phyloP scores from a whole-genome alignment of 2,113 vertebrate species.

The Lophotis ruficrista region DNA sequence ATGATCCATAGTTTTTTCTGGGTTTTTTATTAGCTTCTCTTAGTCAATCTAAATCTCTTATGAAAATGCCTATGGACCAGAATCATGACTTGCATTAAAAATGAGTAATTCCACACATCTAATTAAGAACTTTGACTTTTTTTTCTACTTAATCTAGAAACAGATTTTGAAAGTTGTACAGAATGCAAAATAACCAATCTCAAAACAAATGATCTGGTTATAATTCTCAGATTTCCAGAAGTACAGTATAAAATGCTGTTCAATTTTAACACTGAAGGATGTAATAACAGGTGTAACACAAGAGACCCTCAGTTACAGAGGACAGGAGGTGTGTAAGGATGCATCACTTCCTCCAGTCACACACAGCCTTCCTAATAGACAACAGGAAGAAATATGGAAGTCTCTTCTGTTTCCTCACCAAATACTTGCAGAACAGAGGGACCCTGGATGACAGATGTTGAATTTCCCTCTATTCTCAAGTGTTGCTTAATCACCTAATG shows the following conservation, averaged over 20 bases:
- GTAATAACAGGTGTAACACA: not conserved
- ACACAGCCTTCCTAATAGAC: not conserved
- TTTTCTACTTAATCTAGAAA: not conserved
- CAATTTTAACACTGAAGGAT: not conserved
- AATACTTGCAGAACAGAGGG: not conserved
- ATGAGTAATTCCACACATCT: not conserved
- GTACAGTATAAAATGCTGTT: not conserved
- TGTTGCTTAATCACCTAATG: not conserved
- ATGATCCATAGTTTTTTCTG: not conserved
- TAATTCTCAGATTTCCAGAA: not conserved
- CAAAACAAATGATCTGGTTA: not conserved
- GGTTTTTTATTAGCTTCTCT: not conserved
- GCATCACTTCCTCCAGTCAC: not conserved
- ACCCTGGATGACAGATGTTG: not conserved
- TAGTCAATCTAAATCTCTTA: not conserved
- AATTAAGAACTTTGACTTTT: not conserved
- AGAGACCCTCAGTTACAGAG: not conserved
- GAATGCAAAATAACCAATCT: not conserved
- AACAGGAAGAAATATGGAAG: not conserved
- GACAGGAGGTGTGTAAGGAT: not conserved
- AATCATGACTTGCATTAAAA: not conserved
- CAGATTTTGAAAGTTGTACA: not conserved
- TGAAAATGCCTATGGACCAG: not conserved
- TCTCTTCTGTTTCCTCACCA: not conserved
- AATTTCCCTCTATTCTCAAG: not conserved